Evolutionary conservation across 2,888 invertebrate species (phyloP).

Genomic region (Drosophila sordidapex): DNA sequence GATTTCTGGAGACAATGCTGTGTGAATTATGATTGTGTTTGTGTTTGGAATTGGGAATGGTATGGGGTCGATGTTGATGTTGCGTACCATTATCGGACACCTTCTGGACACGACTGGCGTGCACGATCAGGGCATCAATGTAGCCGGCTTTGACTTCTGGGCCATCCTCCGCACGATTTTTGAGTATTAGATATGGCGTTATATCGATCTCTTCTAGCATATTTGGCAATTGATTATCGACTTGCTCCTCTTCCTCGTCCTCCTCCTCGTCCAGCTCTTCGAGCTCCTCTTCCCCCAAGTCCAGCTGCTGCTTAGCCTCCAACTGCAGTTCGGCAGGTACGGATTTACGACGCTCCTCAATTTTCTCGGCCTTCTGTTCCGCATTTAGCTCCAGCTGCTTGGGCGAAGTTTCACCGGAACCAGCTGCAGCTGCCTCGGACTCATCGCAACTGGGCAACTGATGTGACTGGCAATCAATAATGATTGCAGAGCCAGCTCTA

Average conservation of each 20-base stretch:
- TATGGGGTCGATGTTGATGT: slow-evolving; percentile 18
- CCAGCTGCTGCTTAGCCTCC: slow-evolving; percentile 41
- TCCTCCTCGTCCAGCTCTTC: slow-evolving; percentile 20
- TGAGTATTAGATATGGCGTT: slow-evolving; percentile 91
- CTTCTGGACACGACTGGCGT: slow-evolving; percentile 97
- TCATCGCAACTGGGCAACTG: slow-evolving; percentile 66
- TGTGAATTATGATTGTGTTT: slow-evolving; percentile 13
- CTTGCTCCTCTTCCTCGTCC: slow-evolving; percentile 43
- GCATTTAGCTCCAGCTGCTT: slow-evolving; percentile 38
- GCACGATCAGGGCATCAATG: slow-evolving; percentile 96
- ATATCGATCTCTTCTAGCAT: slow-evolving; percentile 93
- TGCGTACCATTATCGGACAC: slow-evolving; percentile 83
- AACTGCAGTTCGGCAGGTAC: slow-evolving; percentile 4
- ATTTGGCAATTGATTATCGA: slow-evolving; percentile 84
- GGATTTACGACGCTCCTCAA: neutral
- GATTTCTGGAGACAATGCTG: slow-evolving; percentile 24
- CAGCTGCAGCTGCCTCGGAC: slow-evolving; percentile 5
- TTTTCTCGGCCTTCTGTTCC: slow-evolving; percentile 5
- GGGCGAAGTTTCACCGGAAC: slow-evolving; percentile 34
- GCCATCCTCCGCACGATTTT: slow-evolving; percentile 93
- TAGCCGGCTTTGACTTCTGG: slow-evolving; percentile 97
- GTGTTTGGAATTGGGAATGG: slow-evolving; percentile 4
- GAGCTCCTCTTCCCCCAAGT: slow-evolving; percentile 4
- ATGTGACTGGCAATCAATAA: slow-evolving; percentile 70
- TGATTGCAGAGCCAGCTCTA: neutral